Evolutionary conservation across 1,140 invertebrate genomes (phyloP).

Genomic region (Drosophila melanogaster): Release_6_plus_ISO1_MT NT_037436.4:7838001-7838500

Average conservation of each 20-base stretch:
- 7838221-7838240: constrained; percentile 37
- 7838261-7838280: constrained; percentile 17
- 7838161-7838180: constrained; percentile 29
- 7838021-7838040: constrained; percentile 8
- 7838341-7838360: constrained; percentile 50
- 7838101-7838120: constrained; percentile 20
- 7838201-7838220: constrained; percentile 22
- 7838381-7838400: constrained; percentile 72
- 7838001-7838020: constrained; percentile 24
- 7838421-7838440: constrained; percentile 77
- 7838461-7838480: constrained; percentile 25
- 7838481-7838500: constrained; percentile 7
- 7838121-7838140: constrained; percentile 69
- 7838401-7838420: constrained; percentile 63
- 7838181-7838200: constrained; percentile 43
- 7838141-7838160: constrained; percentile 72
- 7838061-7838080: constrained; percentile 11
- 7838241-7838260: constrained; percentile 41
- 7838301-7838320: constrained; percentile 11
- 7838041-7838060: background rate
- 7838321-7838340: constrained; percentile 40
- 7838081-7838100: constrained; percentile 42
- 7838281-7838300: background rate
- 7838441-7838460: constrained; percentile 66
- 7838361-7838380: constrained; percentile 52